Conservation (phyloP, 1,140 invertebrate species). For the Drosophila arawakana region DNA sequence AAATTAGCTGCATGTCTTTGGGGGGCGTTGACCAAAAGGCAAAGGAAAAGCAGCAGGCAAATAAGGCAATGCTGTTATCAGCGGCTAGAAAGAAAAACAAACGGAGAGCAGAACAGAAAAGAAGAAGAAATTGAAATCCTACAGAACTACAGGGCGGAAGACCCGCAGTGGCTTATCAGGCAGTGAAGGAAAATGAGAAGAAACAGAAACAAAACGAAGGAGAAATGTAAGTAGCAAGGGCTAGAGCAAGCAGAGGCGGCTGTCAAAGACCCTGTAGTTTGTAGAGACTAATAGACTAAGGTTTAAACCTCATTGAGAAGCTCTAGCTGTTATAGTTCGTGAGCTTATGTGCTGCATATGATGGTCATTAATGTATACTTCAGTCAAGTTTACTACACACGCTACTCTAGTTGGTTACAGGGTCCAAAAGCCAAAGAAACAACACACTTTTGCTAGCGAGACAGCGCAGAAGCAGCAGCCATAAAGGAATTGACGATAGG, state of each 20-base stretch:
- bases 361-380: too few species aligned
- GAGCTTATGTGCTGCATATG: too few species aligned
- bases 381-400: too few species aligned
- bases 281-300: too few species aligned
- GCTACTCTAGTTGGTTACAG: too few species aligned
- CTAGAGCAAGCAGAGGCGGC: too few species aligned
- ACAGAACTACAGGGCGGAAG: constrained; percentile 52
- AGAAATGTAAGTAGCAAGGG: background rate
- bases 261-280: too few species aligned
- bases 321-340: too few species aligned
- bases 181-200: constrained; percentile 58
- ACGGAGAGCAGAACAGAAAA: background rate
- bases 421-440: constrained; percentile 10
- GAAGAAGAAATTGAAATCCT: constrained; percentile 65
- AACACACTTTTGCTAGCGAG: constrained; percentile 21
- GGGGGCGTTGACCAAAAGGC: constrained; percentile 69
- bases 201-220: constrained; percentile 32
- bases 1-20: constrained; percentile 42
- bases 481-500: constrained; percentile 34
- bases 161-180: constrained; percentile 74
- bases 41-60: background rate
- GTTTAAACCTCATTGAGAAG: too few species aligned
- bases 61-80: constrained; percentile 58
- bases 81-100: constrained; percentile 17
- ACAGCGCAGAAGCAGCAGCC: constrained; percentile 33